Conservation (phyloP, 2,888 invertebrate species). For the Drosophila subsilvestris region DNA sequence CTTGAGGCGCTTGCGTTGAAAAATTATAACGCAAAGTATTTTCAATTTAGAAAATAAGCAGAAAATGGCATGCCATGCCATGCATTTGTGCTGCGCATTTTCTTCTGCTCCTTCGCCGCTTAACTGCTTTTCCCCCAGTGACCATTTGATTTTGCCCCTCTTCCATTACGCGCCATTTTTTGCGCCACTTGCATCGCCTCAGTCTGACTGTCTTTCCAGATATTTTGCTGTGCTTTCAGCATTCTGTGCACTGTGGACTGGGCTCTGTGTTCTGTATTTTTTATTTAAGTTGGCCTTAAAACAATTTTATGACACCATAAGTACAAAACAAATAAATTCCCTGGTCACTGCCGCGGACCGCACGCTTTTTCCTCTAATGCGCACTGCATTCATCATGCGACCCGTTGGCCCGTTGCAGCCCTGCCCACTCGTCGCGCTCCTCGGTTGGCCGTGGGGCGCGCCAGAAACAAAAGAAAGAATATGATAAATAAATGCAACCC, state of each 20-base stretch:
- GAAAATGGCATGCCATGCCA: slow-evolving; percentile 58
- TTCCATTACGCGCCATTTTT: slow-evolving; percentile 40
- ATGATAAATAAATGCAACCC: slow-evolving; percentile 71
- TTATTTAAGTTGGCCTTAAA: slow-evolving; percentile 73
- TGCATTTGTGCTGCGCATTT: slow-evolving; percentile 58
- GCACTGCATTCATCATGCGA: slow-evolving; percentile 75
- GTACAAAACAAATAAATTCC: slow-evolving; percentile 76
- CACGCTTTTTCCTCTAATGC: slow-evolving; percentile 62
- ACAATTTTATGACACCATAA: slow-evolving; percentile 77
- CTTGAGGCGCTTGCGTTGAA: slow-evolving; percentile 27
- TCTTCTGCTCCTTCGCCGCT: slow-evolving; percentile 15
- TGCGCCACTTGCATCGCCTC: slow-evolving; percentile 1
- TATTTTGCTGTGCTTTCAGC: slow-evolving; percentile 13
- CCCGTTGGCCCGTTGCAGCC: slow-evolving; percentile 60
- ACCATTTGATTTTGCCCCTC: slow-evolving; percentile 56
- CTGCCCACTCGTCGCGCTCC: not conserved
- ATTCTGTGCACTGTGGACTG: slow-evolving; percentile 17
- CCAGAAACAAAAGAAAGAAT: slow-evolving; percentile 63
- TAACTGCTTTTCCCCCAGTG: slow-evolving; percentile 41
- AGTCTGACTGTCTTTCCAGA: not conserved
- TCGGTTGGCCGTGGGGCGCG: not conserved
- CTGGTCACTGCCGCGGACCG: slow-evolving; percentile 37
- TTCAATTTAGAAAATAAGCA: slow-evolving; percentile 61
- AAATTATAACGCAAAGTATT: slow-evolving; percentile 64
- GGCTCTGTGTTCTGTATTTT: slow-evolving; percentile 29